A percentile compares a stretch with the other conserved stretches of the same genome.
phyloP scores from a whole-genome alignment of 2,888 invertebrate genomes.

The Stenchaetothrips biformis region DNA sequence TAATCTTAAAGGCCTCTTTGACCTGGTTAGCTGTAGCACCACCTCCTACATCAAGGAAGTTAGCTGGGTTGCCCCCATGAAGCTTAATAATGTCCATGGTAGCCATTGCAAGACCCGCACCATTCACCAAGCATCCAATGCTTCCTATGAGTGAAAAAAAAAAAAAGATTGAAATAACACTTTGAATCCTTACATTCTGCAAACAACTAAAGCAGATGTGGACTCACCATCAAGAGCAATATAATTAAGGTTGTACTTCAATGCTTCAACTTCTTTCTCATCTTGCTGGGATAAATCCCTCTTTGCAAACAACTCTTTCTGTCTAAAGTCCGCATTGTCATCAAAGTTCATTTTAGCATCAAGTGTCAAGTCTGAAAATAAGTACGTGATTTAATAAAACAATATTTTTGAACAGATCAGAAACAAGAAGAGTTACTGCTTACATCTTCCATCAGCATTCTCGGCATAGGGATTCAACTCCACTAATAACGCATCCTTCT shows the following conservation, averaged over 20 bases:
- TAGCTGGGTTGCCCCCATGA: conserved; percentile 91
- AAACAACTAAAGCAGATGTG: not conserved
- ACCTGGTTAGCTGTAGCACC: conserved; percentile 88
- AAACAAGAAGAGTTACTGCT: conserved; percentile 40
- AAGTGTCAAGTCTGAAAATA: conserved; percentile 72
- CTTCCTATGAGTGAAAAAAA: conserved; percentile 48
- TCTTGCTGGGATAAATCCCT: conserved; percentile 91
- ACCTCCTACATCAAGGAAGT: conserved; percentile 95
- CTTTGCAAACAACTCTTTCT: conserved; percentile 76
- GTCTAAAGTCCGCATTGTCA: conserved; percentile 89
- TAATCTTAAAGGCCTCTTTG: conserved; percentile 94
- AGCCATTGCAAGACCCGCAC: conserved; percentile 95
- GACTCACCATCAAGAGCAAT: conserved; percentile 81
- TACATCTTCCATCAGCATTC: conserved; percentile 74
- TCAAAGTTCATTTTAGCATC: conserved; percentile 95
- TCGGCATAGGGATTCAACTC: conserved; percentile 96
- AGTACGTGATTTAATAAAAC: conserved; percentile 5
- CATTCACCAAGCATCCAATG: conserved; percentile 94
- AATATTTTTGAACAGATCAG: not conserved
- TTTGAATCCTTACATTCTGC: conserved; percentile 26
- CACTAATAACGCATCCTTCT: conserved; percentile 83
- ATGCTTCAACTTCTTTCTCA: conserved; percentile 84
- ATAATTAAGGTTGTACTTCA: conserved; percentile 85
- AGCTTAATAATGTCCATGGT: conserved; percentile 98
- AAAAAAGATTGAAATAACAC: conserved; percentile 16